Evolutionary conservation across 2,797 vertebrate species (phyloP).

Genomic region (Adrianichthys oophorus): DNA sequence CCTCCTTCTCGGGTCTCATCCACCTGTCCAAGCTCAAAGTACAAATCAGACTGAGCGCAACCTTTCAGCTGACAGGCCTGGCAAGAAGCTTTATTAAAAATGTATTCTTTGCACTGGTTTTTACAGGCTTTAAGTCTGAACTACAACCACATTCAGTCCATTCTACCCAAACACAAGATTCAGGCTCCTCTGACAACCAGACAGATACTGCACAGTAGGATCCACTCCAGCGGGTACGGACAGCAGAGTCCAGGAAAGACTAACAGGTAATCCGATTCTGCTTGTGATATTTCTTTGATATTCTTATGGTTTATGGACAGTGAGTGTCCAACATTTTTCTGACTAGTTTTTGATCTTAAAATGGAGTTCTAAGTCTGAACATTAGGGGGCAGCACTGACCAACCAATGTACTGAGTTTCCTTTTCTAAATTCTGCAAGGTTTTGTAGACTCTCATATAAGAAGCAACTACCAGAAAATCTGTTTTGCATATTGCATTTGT

Average conservation of each 20-base stretch:
- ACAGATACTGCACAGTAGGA: conserved; percentile 84
- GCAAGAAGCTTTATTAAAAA: neutral
- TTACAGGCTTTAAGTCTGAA: conserved; percentile 82
- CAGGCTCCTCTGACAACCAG: conserved; percentile 78
- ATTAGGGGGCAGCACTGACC: conserved; percentile 68
- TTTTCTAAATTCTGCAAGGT: neutral
- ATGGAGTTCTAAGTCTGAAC: conserved; percentile 18
- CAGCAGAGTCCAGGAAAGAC: conserved; percentile 75
- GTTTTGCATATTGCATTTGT: too few species aligned
- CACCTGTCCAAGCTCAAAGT: conserved; percentile 85
- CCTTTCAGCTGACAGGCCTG: conserved; percentile 1
- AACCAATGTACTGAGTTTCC: conserved; percentile 15
- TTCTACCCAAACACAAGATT: conserved; percentile 80
- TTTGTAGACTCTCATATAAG: neutral
- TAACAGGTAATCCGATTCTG: conserved; percentile 72
- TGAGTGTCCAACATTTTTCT: neutral
- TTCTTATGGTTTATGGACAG: neutral
- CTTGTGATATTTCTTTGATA: neutral
- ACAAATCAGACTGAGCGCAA: conserved; percentile 13
- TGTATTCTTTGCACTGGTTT: conserved; percentile 2
- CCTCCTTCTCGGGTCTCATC: conserved; percentile 85
- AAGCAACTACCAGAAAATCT: conserved; percentile 1
- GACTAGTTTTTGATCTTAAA: conserved; percentile 8
- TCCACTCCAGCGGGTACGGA: conserved; percentile 85
- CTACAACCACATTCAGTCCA: conserved; percentile 87